A percentile compares a stretch with the other conserved stretches of the same genome.
phyloP scores from a whole-genome alignment of 2,797 vertebrate genomes.

The Florisuga fusca region DNA sequence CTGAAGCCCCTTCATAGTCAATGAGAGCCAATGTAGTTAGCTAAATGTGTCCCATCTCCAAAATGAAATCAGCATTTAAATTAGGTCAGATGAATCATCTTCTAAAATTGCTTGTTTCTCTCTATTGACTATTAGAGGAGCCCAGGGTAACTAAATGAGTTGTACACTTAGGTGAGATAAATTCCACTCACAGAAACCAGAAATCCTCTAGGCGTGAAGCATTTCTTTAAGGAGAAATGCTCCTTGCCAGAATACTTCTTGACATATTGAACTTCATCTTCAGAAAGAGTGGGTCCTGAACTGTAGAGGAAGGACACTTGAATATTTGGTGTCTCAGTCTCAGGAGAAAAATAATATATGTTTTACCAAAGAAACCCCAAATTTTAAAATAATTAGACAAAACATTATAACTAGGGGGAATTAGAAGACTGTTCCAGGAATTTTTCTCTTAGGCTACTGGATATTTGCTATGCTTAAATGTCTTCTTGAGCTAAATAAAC shows the following conservation, averaged over 20 bases:
- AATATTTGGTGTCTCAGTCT: not conserved
- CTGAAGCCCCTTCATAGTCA: not conserved
- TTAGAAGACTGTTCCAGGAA: not conserved
- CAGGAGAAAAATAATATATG: not conserved
- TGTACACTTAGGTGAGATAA: not conserved
- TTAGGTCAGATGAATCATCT: not conserved
- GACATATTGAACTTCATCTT: not conserved
- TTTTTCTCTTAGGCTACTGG: not conserved
- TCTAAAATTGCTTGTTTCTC: not conserved
- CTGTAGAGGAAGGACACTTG: not conserved
- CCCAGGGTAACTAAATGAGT: not conserved
- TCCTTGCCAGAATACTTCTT: not conserved
- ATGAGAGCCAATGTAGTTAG: not conserved
- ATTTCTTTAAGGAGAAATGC: not conserved
- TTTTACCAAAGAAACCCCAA: not conserved
- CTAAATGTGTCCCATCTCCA: not conserved
- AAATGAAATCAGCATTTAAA: not conserved
- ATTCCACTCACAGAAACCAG: not conserved
- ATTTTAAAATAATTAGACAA: not conserved
- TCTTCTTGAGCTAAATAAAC: slow-evolving; percentile 10
- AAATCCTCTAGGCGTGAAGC: not conserved
- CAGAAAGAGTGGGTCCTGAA: not conserved
- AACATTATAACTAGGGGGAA: not conserved
- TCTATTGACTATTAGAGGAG: not conserved
- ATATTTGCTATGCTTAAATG: not conserved